Base-by-base conservation (phyloP, 1,140 invertebrate genomes). In the Drosophila eugracilis region DNA sequence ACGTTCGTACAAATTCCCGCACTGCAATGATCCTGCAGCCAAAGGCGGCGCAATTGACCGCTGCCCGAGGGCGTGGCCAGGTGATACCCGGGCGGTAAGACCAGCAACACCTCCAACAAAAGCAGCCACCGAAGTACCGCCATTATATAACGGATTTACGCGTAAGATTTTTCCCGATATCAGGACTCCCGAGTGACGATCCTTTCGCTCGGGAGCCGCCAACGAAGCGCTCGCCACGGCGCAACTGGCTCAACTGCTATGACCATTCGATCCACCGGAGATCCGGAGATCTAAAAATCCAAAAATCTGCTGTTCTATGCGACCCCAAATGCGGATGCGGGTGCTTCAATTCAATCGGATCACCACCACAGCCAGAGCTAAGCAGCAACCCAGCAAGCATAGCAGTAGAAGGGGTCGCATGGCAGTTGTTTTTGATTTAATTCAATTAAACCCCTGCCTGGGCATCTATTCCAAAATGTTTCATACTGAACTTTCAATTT, bases 11-110 rank as follows among this genome's bases (percentile, higher is more conserved):
- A 91, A 42, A 91, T 78, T 6, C 77, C 72, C 14, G 71, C 55
- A n/a, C 60, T 66, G 47, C 90, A 91, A 54, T 91, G 90, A 78
- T 91, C 90, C 78, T 91, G 86, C 72, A 91, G 74, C 90, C 90
- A 90, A 36, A 91, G 76, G 53, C 90, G 83, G 12, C 90, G 83
- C 69, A 91, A 28, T 45, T 91, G 89, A 1, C 83, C 72, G 9
- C 12, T 50, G 12, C 37, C 54, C 19, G 54, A 10, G 21, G 36
- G 55, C 5, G 60, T 32, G 28, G 54, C 63, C 41, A 53, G 34
- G 10, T 74, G 70, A 30, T 73, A 72, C 6, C 36, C 34, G 42
- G 48, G 7, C 22, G 48, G 48, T 32, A 15, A 63, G 48, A 30
- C 28, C 41, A 57, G 26, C 44, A 50, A 17, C 19, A 30, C 36